Conservation (phyloP, 2,797 vertebrate species). For the Phaenicophaeus curvirostris region DNA sequence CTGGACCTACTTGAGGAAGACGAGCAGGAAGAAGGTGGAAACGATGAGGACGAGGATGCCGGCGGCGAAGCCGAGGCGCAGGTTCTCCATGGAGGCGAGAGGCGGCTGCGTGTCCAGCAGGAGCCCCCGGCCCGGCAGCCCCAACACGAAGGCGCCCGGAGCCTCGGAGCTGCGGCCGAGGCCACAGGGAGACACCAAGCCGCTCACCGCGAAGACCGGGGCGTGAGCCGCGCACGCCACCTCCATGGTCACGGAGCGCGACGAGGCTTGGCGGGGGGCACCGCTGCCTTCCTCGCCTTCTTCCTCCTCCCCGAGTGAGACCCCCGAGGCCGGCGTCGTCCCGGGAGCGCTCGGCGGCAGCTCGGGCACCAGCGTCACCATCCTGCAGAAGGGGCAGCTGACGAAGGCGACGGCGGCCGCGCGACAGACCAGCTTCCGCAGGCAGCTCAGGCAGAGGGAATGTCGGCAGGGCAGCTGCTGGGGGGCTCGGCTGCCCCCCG, state of each 20-base stretch:
- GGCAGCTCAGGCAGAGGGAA: slow-evolving; percentile 61
- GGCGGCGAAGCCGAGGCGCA: slow-evolving; percentile 67
- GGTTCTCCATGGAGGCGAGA: slow-evolving; percentile 58
- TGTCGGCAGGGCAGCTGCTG: slow-evolving; percentile 64
- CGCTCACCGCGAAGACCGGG: slow-evolving; percentile 47
- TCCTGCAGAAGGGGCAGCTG: slow-evolving; percentile 74
- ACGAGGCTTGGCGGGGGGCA: not conserved
- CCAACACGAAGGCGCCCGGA: slow-evolving; percentile 9
- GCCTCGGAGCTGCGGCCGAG: slow-evolving; percentile 23
- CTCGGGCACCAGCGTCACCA: slow-evolving; percentile 51
- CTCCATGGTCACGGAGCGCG: not conserved
- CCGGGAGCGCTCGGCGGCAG: not conserved
- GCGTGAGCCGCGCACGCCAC: not conserved
- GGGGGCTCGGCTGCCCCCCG: not conserved
- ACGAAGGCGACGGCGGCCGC: not conserved
- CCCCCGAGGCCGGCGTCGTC: accelerated
- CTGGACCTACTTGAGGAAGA: slow-evolving; percentile 64
- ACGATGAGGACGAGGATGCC: slow-evolving; percentile 67
- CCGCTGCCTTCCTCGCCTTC: not conserved
- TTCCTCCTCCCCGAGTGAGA: accelerated
- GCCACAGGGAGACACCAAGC: slow-evolving; percentile 9
- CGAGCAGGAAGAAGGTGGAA: slow-evolving; percentile 65
- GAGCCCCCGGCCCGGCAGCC: slow-evolving; percentile 40
- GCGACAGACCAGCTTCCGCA: slow-evolving; percentile 39
- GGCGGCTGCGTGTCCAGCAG: slow-evolving; percentile 38